Conservation (phyloP, 2,113 vertebrate species). For the Zapus hudsonius region DNA sequence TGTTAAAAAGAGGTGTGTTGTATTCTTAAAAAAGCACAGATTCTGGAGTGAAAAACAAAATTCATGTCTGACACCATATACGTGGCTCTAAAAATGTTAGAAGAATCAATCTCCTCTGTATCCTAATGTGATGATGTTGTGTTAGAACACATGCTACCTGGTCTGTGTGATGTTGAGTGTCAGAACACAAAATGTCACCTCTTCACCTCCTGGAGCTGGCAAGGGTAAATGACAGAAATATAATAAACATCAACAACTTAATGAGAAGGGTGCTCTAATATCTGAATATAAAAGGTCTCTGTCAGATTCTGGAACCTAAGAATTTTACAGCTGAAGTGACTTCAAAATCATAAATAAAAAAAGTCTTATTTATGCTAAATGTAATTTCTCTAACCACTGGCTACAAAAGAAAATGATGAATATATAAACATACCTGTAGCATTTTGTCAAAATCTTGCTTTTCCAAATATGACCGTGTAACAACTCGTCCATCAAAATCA, state of each 20-base stretch:
- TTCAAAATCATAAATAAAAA: conserved; percentile 27
- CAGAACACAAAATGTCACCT: not conserved
- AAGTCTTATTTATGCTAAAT: conserved; percentile 12
- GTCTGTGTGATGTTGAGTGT: too few species aligned
- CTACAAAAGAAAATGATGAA: conserved; percentile 47
- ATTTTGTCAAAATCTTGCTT: conserved; percentile 99
- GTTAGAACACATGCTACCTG: too few species aligned
- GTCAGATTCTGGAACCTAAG: conserved; percentile 36
- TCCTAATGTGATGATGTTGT: not conserved
- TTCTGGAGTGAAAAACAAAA: conserved; percentile 3
- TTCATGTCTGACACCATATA: not conserved
- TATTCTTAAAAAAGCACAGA: not conserved
- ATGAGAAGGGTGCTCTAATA: not conserved
- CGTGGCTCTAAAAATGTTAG: not conserved
- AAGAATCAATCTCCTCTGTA: not conserved
- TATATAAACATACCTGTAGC: conserved; percentile 89
- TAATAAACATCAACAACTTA: conserved; percentile 6
- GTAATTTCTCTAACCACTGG: conserved; percentile 35
- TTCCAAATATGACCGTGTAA: conserved; percentile 98
- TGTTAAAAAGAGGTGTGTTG: not conserved
- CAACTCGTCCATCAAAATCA: conserved; percentile 98
- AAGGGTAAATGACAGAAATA: not conserved
- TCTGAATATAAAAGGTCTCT: conserved; percentile 19
- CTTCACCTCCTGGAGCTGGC: not conserved
- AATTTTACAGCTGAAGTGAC: conserved; percentile 23